Conservation (phyloP, 2,888 invertebrate genomes). For the Phortica okadai region DNA sequence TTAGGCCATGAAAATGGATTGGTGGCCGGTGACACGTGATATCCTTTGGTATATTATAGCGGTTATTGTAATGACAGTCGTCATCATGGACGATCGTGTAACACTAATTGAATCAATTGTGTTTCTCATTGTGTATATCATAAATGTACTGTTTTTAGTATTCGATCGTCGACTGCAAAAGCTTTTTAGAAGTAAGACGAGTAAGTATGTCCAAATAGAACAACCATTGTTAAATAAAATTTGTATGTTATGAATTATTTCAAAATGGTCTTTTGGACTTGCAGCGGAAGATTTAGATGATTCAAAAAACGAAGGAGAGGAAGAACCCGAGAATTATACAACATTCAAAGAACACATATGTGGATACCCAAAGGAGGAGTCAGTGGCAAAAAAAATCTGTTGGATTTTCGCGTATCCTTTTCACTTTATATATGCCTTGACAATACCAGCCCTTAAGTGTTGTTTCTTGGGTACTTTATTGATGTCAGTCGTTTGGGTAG, state of each 20-base stretch:
- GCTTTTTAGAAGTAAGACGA: not conserved
- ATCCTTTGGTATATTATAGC: constrained; percentile 12
- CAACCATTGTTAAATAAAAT: not conserved
- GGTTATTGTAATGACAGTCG: not conserved
- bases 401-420: not conserved
- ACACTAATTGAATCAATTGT: not conserved
- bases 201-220: not conserved
- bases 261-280: not conserved
- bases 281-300: not conserved
- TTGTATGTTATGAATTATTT: not conserved
- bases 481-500: not conserved
- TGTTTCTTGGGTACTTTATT: not conserved
- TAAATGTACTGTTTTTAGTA: not conserved
- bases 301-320: not conserved
- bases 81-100: not conserved
- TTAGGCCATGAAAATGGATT: constrained; percentile 83
- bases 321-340: not conserved
- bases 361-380: not conserved
- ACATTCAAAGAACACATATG: not conserved
- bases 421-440: not conserved
- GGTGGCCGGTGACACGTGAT: constrained; percentile 89
- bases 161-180: constrained; percentile 5
- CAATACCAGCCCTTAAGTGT: not conserved
- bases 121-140: not conserved
- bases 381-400: not conserved